Base-by-base conservation (phyloP, 2,888 invertebrate species). In the Athrips mouffetella region DNA sequence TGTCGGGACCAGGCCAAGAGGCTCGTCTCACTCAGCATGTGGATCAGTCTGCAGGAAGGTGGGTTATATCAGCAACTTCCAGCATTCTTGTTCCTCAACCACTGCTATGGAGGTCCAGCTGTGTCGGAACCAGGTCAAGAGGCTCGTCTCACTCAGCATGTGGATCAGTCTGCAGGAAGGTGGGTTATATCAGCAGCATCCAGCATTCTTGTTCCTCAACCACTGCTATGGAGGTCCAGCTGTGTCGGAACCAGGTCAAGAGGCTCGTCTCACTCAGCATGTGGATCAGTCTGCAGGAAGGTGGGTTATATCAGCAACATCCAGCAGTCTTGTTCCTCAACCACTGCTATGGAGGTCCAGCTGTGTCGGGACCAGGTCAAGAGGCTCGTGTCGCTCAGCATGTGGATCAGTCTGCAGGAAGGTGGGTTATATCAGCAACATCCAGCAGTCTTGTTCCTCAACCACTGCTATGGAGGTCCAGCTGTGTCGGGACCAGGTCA, bases 381-480 rank as follows among this genome's bases (percentile, higher is more conserved):
- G 77, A 90, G 94, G 50, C 89, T 99, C 3, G 96, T 98, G 0
- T 98, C 98, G 0, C 87, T 99, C 8, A 94, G 97, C 8, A 97
- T 98, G 91, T 99, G 99, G 98, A 89, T 92, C 42, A 95, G 96
- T 52, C 84, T 99, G 45, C 94, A 97, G 65, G 94, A 93, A 84
- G 90, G 94, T 94, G n/a, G n/a, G n/a, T n/a, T n/a, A n/a, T n/a
- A n/a, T n/a, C n/a, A n/a, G n/a, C n/a, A n/a, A n/a, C n/a, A n/a
- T n/a, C n/a, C n/a, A n/a, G n/a, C n/a, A n/a, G n/a, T n/a, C n/a
- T n/a, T 98, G 30, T 98, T 99, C 76, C 89, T 99, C 1, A 98
- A 97, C 79, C 97, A 98, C 73, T 97, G 98, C 72, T 98, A 95
- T 99, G 94, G 99, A 99, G 88, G 95, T 98, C 47, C 94, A 94